These are phyloP conservation scores for Falcunculus frontatus DNA, from an alignment of 2,113 vertebrate species.

Conservation along the genomic window DNA sequence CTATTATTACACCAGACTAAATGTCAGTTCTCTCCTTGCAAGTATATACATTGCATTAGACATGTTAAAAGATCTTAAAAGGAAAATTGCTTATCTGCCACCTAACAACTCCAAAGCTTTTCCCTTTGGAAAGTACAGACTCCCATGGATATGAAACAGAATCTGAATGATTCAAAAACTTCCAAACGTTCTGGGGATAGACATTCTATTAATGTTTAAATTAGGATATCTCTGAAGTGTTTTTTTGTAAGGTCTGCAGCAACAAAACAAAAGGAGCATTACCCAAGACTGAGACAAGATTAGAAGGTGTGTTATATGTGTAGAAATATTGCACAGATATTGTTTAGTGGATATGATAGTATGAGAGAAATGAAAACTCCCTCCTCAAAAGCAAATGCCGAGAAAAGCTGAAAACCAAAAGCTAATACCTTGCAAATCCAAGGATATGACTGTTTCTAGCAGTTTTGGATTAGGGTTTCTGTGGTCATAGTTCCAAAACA, in stretches of 20 bases:
- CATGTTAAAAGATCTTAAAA: neutral
- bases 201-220: neutral
- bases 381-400: accelerated
- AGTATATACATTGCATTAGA: neutral
- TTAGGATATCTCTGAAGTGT: neutral
- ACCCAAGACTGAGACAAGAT: neutral
- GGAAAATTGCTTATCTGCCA: neutral
- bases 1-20: neutral
- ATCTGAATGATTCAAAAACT: neutral
- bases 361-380: neutral
- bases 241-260: neutral
- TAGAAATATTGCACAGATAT: neutral
- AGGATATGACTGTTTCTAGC: neutral
- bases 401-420: neutral
- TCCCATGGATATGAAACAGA: neutral
- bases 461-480: neutral
- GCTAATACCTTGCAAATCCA: neutral
- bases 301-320: neutral
- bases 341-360: neutral
- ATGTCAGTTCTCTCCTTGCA: neutral
- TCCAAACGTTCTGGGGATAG: neutral
- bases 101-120: neutral
- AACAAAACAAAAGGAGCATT: neutral
- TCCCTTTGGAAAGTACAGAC: neutral
- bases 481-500: neutral